These are phyloP conservation scores for Salvelinus alpinus DNA, from an alignment of 2,113 vertebrate species.

Conservation along the genomic window DNA sequence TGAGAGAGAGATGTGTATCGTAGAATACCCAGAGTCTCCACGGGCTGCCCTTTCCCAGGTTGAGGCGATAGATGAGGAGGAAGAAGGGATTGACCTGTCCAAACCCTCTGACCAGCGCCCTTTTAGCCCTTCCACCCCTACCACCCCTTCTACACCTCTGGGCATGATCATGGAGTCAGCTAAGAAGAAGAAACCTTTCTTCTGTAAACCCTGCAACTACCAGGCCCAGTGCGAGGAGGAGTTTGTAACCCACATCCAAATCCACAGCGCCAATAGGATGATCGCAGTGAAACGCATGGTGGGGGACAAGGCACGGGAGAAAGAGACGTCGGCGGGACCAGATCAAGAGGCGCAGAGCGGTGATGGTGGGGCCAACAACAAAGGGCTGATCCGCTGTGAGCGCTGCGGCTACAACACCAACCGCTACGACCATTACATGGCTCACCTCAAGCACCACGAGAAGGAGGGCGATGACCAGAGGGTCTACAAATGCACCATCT, in stretches of 20 bases:
- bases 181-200: slow-evolving; percentile 89
- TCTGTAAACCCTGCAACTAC: slow-evolving; percentile 94
- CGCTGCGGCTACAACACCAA: slow-evolving; percentile 98
- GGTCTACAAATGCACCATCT: slow-evolving; percentile 95
- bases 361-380: slow-evolving; percentile 71
- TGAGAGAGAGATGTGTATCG: slow-evolving; percentile 43
- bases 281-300: slow-evolving; percentile 85
- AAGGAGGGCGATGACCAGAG: slow-evolving; percentile 85
- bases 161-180: slow-evolving; percentile 61
- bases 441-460: slow-evolving; percentile 94
- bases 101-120: background rate
- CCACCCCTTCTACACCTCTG: background rate
- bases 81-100: slow-evolving; percentile 32
- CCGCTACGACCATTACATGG: slow-evolving; percentile 94
- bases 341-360: slow-evolving; percentile 57
- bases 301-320: slow-evolving; percentile 75
- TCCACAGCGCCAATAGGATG: slow-evolving; percentile 89
- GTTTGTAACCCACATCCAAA: slow-evolving; percentile 90
- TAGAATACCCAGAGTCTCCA: slow-evolving; percentile 54
- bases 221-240: slow-evolving; percentile 88
- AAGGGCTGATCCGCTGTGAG: slow-evolving; percentile 93
- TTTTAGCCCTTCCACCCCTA: background rate
- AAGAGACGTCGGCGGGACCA: slow-evolving; percentile 63
- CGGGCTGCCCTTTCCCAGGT: fast-evolving
- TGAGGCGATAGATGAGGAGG: background rate